phyloP scores from a whole-genome alignment of 1,140 invertebrate genomes.

The Drosophila rufa region DNA sequence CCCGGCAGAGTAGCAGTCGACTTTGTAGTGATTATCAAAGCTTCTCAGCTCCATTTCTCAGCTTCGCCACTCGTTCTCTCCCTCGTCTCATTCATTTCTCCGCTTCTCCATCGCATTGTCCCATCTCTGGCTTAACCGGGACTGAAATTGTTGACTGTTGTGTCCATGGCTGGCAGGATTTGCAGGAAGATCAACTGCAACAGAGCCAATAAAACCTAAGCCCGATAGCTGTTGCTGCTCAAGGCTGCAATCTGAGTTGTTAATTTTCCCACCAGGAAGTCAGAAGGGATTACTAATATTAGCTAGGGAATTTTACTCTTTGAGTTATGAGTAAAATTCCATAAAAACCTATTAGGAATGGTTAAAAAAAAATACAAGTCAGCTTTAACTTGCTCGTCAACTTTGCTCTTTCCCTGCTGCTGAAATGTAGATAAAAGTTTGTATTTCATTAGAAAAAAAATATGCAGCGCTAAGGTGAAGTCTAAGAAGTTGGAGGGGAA shows the following conservation, averaged over 20 bases:
- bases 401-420: too few relatives aligned
- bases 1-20: constrained; percentile 7
- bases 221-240: background rate
- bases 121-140: constrained; percentile 23
- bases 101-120: constrained; percentile 16
- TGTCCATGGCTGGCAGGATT: constrained; percentile 24
- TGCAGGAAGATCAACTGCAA: constrained; percentile 35
- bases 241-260: background rate
- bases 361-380: background rate
- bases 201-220: constrained; percentile 5
- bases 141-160: constrained; percentile 7
- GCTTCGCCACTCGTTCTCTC: background rate
- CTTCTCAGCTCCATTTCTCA: constrained; percentile 20
- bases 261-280: background rate
- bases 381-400: background rate
- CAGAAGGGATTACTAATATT: background rate
- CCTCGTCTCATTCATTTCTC: background rate
- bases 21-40: constrained; percentile 71
- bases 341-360: background rate
- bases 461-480: too few relatives aligned
- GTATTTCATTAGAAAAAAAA: too few relatives aligned
- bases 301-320: background rate
- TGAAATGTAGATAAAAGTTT: too few relatives aligned
- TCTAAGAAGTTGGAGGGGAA: background rate
- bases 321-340: background rate